Evolutionary conservation across 2,797 vertebrate genomes (phyloP), one percentile per base, ranked within the genome.

Genomic region (Distichodus sexfasciatus): DNA sequence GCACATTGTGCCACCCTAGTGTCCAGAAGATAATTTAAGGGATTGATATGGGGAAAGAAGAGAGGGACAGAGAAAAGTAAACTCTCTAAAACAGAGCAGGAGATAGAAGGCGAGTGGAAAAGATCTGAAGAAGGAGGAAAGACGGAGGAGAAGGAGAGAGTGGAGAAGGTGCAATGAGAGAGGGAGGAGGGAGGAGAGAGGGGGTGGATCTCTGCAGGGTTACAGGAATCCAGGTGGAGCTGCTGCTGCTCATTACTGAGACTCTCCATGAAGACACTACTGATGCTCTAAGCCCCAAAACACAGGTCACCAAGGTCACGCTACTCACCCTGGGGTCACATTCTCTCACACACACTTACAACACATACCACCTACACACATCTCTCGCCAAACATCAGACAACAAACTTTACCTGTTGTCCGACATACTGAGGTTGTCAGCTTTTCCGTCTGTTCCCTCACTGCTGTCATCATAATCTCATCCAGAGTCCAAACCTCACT

Each of bases 231-330:
- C 69, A 79, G 82, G 75, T 78, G 84, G 88, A 88, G 79, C 83
- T 86, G 77, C 89, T 91, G 89, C 86, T 88, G 85, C 88, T 91
- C 87, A 90, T 91, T 91, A 92, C 85, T 79, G 67, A 72, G 79
- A 77, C 82, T 69, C 76, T 79, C 85, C 65, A 72, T 50, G 62
- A 75, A 67, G 67, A 38, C 31, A 59, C 74, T 69, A 64, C 72
- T 87, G 86, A 90, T 85, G 76, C 85, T 89, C 81, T 82, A 88
- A 86, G 80, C 79, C 80, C 68, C 79, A 60, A 58, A 23, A 6
- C 67, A 46, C 61, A 44, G 72, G 62, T 75, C 78, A 73, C 9
- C 6, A 2, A 64, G 79, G 73, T 78, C 71, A 79, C 26, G 15
- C 44, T 51, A 21, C 33, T 61, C 41, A 10, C 35, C 62, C 55